Conservation (phyloP, 2,797 vertebrate genomes). For the Sciaenops ocellatus region DNA sequence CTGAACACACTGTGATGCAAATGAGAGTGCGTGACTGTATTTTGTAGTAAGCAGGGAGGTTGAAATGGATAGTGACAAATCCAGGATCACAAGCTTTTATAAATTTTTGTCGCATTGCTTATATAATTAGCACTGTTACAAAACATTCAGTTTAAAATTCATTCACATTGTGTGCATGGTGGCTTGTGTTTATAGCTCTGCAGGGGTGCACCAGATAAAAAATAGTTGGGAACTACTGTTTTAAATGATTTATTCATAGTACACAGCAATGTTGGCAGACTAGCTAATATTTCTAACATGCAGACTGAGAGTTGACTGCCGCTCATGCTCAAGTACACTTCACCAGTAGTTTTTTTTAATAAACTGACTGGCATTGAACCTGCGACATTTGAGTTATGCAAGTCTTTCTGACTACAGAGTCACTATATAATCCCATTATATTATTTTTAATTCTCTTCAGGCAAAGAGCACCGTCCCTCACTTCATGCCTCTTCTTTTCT, state of each 20-base stretch:
- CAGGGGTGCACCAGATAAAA: neutral
- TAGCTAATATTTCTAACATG: neutral
- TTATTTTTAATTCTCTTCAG: neutral
- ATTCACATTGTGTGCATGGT: neutral
- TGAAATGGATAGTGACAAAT: neutral
- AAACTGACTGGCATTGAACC: slow-evolving; percentile 1
- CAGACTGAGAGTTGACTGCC: neutral
- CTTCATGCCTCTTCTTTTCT: slow-evolving; percentile 11
- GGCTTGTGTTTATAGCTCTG: neutral
- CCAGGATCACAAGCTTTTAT: neutral
- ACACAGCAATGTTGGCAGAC: neutral
- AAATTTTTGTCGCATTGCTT: neutral
- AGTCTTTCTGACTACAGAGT: neutral
- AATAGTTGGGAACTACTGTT: neutral
- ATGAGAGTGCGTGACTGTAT: neutral
- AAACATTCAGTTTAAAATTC: neutral
- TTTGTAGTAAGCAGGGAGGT: neutral
- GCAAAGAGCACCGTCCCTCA: slow-evolving; percentile 3
- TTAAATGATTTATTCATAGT: slow-evolving; percentile 6
- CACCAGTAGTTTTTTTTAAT: neutral
- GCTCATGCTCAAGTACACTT: neutral
- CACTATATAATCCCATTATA: neutral
- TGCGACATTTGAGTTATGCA: neutral
- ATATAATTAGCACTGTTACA: neutral
- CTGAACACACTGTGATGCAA: neutral